Percentiles rank a stretch among this genome's conserved stretches.
phyloP scores from a whole-genome alignment of 2,797 vertebrate species.

The Hephaestus fuliginosus region DNA sequence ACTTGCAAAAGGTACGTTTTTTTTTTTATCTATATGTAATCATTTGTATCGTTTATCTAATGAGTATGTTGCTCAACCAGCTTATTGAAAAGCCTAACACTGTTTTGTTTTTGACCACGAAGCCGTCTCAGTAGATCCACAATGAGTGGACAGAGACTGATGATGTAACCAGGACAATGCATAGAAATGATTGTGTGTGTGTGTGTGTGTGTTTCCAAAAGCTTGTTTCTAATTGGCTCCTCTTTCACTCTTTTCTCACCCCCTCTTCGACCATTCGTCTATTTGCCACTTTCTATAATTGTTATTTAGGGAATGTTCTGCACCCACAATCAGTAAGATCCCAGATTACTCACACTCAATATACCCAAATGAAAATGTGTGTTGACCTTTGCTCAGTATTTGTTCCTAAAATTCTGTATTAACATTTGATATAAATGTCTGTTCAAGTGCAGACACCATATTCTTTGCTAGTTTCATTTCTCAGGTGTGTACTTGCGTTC shows the following conservation, averaged over 20 bases:
- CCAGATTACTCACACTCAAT: too few relatives aligned
- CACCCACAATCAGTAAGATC: conserved; percentile 7
- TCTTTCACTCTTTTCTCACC: conserved; percentile 5
- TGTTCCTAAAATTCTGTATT: not conserved
- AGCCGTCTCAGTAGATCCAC: not conserved
- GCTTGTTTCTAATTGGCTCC: not conserved
- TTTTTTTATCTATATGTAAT: too few relatives aligned
- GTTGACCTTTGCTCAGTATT: too few relatives aligned
- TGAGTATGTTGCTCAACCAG: not conserved
- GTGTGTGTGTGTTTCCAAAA: not conserved
- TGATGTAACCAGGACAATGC: not conserved
- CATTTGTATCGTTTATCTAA: not conserved
- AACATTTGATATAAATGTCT: not conserved
- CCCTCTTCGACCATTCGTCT: conserved; percentile 12
- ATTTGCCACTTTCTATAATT: conserved; percentile 15
- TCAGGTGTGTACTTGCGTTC: too few relatives aligned
- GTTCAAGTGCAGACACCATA: not conserved
- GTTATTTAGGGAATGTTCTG: not conserved
- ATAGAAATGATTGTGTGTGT: too few relatives aligned
- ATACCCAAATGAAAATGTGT: too few relatives aligned
- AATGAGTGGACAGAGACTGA: not conserved
- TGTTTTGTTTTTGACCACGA: not conserved
- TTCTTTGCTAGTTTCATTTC: not conserved
- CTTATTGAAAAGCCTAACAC: not conserved
- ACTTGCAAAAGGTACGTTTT: conserved; percentile 91